phyloP scores from a whole-genome alignment of 2,797 vertebrate genomes.

The Ctenochaetus hawaiiensis region DNA sequence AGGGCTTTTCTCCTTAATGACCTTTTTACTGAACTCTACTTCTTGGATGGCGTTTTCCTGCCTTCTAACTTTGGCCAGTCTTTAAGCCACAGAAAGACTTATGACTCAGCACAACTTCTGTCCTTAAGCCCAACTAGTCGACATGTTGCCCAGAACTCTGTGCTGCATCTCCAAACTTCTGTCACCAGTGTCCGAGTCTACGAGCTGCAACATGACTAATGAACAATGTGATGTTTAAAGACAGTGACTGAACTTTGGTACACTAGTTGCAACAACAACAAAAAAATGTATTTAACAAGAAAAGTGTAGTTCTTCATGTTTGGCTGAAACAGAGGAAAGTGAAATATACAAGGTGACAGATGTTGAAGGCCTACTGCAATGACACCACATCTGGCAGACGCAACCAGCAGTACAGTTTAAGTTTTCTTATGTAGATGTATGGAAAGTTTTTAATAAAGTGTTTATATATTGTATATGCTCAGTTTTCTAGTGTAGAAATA shows the following conservation, averaged over 20 bases:
- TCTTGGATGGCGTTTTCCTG: conserved; percentile 43
- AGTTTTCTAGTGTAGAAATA: too few relatives aligned
- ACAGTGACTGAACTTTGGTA: not conserved
- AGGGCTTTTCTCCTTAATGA: conserved; percentile 27
- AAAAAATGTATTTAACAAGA: not conserved
- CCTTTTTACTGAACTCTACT: conserved; percentile 41
- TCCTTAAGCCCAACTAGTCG: conserved; percentile 7
- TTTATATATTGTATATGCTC: too few relatives aligned
- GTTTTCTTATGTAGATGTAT: too few relatives aligned
- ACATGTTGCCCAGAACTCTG: conserved; percentile 15
- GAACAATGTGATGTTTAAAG: not conserved
- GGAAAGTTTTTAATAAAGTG: too few relatives aligned
- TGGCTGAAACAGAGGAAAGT: too few relatives aligned
- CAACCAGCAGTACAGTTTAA: too few relatives aligned
- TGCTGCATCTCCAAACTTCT: conserved; percentile 7
- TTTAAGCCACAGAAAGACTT: conserved; percentile 46
- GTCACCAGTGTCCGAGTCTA: not conserved
- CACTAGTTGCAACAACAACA: conserved; percentile 17
- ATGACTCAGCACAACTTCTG: conserved; percentile 56
- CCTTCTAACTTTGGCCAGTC: conserved; percentile 56
- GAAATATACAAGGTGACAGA: too few relatives aligned
- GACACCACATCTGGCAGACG: too few relatives aligned
- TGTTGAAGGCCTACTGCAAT: too few relatives aligned
- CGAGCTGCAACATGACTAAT: not conserved
- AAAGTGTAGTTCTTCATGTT: too few relatives aligned